Base-by-base conservation (phyloP, 1,140 invertebrate species). In the Drosophila sturtevanti region DNA sequence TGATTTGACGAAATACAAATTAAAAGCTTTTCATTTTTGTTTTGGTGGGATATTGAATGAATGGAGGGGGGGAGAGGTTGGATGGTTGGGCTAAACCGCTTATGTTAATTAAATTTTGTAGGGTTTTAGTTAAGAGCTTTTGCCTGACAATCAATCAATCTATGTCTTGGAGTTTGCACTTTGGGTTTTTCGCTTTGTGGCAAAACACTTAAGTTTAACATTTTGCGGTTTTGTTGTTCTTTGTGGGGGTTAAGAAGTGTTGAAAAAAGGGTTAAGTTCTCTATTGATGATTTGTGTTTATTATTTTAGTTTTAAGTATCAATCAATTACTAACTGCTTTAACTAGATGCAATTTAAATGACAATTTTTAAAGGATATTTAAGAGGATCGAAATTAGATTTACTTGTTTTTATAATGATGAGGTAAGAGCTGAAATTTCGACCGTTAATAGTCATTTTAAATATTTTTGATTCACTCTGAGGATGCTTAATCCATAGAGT, bases 81-180 rank as follows among this genome's bases (percentile, higher is more conserved):
- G n/a, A 7, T 31, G 41, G 14, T 48, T 2, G 9, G 18, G 41
- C 41, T 89, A 87, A 87, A 77, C 79, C 67, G 84, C 84, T 87
- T 87, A 89, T 87, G 84, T 87, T 87, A 87, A 87, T 87, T 87
- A 89, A 79, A 87, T 73, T 82, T 81, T 52, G 21, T 48, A 44
- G 54, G 72, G 61, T 44, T 68, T 58, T 16, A 66, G 62, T 61
- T 66, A 21, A 58, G 38, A 56, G 63, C 76, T 63, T 69, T 41
- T 54, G 18, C 44, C 61, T 48, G 27, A 54, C 65, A 81, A 87
- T 89, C 84, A 79, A 87, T 87, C 82, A 87, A 77, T 54, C 14
- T 21, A 48, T 34, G 34, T 51, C 62, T 51, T 73, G 37, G 0
- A 11, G 62, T 70, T 72, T 56, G 60, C 60, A 41, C 66, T 74